Evolutionary conservation across 1,140 invertebrate genomes (phyloP), one percentile per base, ranked within the genome.

Genomic region (Agrypnia vestita): DNA sequence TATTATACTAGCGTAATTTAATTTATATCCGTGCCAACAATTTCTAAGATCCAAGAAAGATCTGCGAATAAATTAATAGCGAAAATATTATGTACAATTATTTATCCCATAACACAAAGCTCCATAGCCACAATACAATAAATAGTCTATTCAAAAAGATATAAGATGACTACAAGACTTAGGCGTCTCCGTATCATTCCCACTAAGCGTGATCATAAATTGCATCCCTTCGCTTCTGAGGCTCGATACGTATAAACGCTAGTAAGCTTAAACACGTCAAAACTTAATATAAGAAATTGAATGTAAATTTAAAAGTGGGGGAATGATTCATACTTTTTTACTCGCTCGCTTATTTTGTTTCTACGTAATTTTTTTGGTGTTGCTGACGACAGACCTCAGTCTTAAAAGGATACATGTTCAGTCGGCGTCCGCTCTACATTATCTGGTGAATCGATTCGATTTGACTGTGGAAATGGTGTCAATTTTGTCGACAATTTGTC

Each of bases 141-240:
- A 71, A 71, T 71, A 49, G 67, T 71, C 15, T 19, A 15, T 49
- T 71, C 67, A 71, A 21, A 64, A 64, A 44, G 35, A 47, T 44
- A 49, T 15, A 46, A 74, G 74, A 82, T 82, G 59, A 74, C 69
- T 82, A 82, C 81, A 82, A 82, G 78, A 59, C 78, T 82, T 80
- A 67, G 81, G 81, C 81, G 81, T 80, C 78, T 74, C 78, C 75
- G 81, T 76, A 82, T 80, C 81, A 80, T 82, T 82, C 61, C 35
- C 78, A 49, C 74, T 82, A 82, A 82, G 78, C 76, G 76, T 61
- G 46, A 21, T 75, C 76, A 82, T 82, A 82, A 82, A 82, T 82
- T 82, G 81, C 74, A 82, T 80, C 81, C 74, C 81, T 77, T 77
- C 81, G 75, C 72, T 78, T 71, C 61, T 80, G 51, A 76, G 64